Base-by-base conservation (phyloP, 2,797 vertebrate genomes). In the Anableps anableps region DNA sequence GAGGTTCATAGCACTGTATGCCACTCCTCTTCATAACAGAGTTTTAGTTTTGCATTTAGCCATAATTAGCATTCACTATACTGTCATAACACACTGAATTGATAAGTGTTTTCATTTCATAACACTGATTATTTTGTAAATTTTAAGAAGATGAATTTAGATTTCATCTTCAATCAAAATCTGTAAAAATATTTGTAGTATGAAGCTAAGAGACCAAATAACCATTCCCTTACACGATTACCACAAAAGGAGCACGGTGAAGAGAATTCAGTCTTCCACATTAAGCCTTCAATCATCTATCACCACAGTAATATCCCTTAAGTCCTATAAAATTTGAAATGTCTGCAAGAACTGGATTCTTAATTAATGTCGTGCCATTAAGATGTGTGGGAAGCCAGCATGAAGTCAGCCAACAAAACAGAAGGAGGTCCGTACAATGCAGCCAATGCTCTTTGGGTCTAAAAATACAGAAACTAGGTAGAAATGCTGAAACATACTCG, bases 351-450 rank as follows among this genome's bases (percentile, higher is more conserved):
- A 47, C 29, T 36, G 14, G 38, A 75, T 43, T 31, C 43, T 29
- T 38, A 60, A 80, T 71, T 75, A 47, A 75, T 55, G 41, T 31
- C 34, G 14, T 48, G 53, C 53, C 53, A 60, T 72, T 60, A 72
- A 78, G 48, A 72, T 72, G 53, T 48, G 41, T 77, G 53, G 53
- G 70, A 79, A 72, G 48, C n/a, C 17, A 38, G 53, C 19, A 73
- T n/a, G n/a, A 34, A 64, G 58, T 73, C 68, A 73, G 36, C 36
- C 66, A 77, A 43, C 19, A 14, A 31, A 70, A 53, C 76, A 71
- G 62, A 76, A 64, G 45, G 47, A 76, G 34, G n/a, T 64, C 43
- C 48, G n/a, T 23, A 34, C 45, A 47, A 76, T 62, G 7, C 55
- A 51, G 16, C 31, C n/a, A 79, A 50, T 62, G 45, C 3, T 73